Percentiles rank a stretch among this genome's conserved stretches.
These are phyloP conservation scores for Calephelis nemesis DNA, from an alignment of 1,140 invertebrate species.

Conservation along the genomic window DNA sequence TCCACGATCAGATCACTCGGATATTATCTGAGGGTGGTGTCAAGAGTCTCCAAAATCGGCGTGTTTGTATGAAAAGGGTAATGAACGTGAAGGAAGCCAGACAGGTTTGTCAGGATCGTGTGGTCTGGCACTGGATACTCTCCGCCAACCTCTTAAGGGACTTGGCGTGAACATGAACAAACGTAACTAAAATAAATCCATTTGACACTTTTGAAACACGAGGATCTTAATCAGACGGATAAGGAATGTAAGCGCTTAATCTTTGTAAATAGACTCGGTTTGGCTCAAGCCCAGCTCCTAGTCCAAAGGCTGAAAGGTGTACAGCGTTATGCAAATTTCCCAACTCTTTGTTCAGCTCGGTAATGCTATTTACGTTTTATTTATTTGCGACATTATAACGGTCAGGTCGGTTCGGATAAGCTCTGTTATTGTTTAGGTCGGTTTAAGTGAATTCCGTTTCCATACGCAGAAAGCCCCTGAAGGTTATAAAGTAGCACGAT, in stretches of 20 bases:
- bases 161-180: too few relatives aligned
- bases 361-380: constrained; percentile 62
- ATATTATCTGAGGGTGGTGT: too few relatives aligned
- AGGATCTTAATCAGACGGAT: constrained; percentile 25
- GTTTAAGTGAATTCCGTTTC: constrained; percentile 34
- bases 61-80: too few relatives aligned
- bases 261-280: constrained; percentile 58
- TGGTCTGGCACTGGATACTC: too few relatives aligned
- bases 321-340: constrained; percentile 66
- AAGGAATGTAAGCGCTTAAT: constrained; percentile 61
- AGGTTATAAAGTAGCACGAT: constrained; percentile 4
- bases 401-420: constrained; percentile 40
- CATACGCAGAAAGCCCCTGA: constrained; percentile 1
- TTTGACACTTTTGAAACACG: constrained; percentile 16
- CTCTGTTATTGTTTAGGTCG: constrained; percentile 43
- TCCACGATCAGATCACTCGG: too few relatives aligned
- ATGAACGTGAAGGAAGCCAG: too few relatives aligned
- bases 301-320: constrained; percentile 60
- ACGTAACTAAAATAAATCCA: constrained; percentile 12
- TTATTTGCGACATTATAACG: constrained; percentile 57
- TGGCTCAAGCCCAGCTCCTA: constrained; percentile 56
- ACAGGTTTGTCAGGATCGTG: too few relatives aligned
- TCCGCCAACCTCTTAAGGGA: too few relatives aligned
- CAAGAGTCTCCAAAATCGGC: too few relatives aligned
- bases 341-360: constrained; percentile 60